phyloP scores from a whole-genome alignment of 2,888 invertebrate species.

The Dendrolimus houi region DNA sequence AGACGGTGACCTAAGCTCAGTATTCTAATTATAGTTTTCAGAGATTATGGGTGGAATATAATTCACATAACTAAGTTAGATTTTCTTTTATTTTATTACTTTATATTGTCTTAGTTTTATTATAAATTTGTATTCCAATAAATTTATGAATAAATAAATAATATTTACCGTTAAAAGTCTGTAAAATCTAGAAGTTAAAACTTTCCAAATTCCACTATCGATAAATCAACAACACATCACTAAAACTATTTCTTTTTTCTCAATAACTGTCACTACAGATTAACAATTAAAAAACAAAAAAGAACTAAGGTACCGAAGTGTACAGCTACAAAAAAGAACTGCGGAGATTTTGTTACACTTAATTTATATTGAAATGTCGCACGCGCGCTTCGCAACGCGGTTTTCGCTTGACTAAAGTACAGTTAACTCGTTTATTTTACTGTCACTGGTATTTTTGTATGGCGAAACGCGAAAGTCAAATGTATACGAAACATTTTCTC shows the following conservation, averaged over 20 bases:
- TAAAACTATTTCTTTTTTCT: neutral
- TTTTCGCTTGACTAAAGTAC: neutral
- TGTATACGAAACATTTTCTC: neutral
- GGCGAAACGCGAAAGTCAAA: neutral
- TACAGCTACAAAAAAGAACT: neutral
- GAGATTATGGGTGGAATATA: no score
- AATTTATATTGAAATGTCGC: neutral
- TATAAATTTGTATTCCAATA: no score
- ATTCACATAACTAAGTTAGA: no score
- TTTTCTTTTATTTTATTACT: no score
- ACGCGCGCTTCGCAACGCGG: neutral
- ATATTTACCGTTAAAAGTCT: no score
- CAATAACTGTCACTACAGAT: neutral
- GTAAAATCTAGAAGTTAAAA: neutral
- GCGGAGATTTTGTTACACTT: neutral
- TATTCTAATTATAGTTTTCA: no score
- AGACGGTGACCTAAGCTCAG: no score
- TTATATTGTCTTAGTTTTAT: no score
- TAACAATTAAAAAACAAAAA: neutral
- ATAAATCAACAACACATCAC: neutral
- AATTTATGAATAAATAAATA: no score
- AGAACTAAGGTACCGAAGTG: neutral
- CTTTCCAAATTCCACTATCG: neutral
- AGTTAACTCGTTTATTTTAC: neutral
- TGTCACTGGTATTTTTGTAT: neutral